Base-by-base conservation (phyloP, 2,113 vertebrate species). In the Chaenogobius annularis region DNA sequence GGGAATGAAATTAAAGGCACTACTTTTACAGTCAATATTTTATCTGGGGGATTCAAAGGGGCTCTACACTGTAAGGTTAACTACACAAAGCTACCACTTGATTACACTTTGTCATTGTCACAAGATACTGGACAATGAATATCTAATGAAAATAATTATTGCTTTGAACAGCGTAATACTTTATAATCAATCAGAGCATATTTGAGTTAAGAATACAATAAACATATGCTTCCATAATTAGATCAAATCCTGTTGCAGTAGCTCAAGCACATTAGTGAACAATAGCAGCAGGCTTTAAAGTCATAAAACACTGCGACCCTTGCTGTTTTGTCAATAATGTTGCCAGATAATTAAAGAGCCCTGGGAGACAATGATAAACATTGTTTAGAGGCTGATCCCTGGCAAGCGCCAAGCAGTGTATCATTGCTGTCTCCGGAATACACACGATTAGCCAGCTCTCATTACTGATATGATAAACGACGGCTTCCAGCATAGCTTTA, bases 311-410 rank as follows among this genome's bases (percentile, higher is more conserved):
- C 65, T 80, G 56, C 72, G 55, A 72, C 80, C 73, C 80, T 81
- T 46, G 83, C 79, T 74, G 83, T 76, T 87, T 84, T 87, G 87
- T 87, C 85, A 87, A 88, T 90, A 88, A 85, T 73, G 83, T 85
- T 82, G 86, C 77, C 88, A 87, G 88, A 90, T 91, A 89, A 93
- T 93, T 92, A 91, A 90, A 91, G 87, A 89, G 84, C 86, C 89
- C 78, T 75, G 83, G 83, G 81, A 90, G 89, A 92, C 90, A 90
- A 90, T 90, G 91, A 92, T 90, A 87, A 90, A 90, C 89, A 89
- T 89, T 92, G 87, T 91, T 92, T 84, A 74, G 87, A 88, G 88
- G 89, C 85, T 84, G 87, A 92, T 91, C 81, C 84, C 89, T 89
- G 90, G 89, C 91, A 90, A 90, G 85, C 80, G 63, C 80, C 85